Conservation (phyloP, 2,888 invertebrate genomes). For the Eupithecia subfuscata region DNA sequence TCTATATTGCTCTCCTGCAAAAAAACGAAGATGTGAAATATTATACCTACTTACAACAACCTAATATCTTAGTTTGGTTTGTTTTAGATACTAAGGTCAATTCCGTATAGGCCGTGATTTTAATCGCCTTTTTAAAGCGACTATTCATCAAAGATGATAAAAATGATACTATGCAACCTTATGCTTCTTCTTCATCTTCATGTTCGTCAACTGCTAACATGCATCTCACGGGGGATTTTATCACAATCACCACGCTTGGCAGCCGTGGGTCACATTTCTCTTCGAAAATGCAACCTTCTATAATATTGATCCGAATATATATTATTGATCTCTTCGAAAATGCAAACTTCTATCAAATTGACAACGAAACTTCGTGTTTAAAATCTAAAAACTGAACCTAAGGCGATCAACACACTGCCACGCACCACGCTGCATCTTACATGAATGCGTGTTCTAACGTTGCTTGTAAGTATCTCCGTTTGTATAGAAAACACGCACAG, state of each 20-base stretch:
- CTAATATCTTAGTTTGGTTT: not conserved
- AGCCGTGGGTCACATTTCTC: not conserved
- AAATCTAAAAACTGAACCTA: not conserved
- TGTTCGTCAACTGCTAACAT: not conserved
- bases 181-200: not conserved
- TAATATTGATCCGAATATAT: too few relatives aligned
- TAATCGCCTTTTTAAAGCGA: not conserved
- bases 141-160: not conserved
- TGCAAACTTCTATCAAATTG: too few relatives aligned
- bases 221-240: not conserved
- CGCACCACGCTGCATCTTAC: too few relatives aligned
- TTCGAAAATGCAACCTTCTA: too few relatives aligned
- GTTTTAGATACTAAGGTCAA: not conserved
- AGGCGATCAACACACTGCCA: too few relatives aligned
- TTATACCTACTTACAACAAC: not conserved
- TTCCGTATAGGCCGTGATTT: not conserved
- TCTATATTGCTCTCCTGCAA: conserved; percentile 87
- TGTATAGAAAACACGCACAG: too few relatives aligned
- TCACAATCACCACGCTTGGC: not conserved
- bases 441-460: too few relatives aligned
- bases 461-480: too few relatives aligned
- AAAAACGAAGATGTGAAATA: conserved; percentile 3
- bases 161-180: not conserved
- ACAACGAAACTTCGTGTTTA: not conserved
- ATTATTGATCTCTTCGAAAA: too few relatives aligned